Evolutionary conservation across 1,140 invertebrate species (phyloP), one percentile per base, ranked within the genome.

Genomic region (Lordiphosa clarofinis): DNA sequence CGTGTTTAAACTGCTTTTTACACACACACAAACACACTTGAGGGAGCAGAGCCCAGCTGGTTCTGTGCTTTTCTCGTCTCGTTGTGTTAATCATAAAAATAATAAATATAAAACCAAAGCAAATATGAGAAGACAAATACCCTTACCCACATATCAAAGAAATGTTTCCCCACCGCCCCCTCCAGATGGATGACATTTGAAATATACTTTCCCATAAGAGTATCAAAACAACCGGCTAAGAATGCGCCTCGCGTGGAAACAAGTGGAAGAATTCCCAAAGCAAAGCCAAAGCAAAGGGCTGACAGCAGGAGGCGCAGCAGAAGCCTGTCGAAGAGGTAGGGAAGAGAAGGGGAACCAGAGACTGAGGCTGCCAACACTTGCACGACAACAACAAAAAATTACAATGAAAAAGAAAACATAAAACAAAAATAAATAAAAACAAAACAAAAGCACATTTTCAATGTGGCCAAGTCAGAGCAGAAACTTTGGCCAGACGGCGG

Each of bases 1-100:
- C 75, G 72, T 81, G 76, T 81, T 75, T 75, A 82, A 81, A 81
- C 75, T 74, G 75, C 76, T 79, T 79, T 81, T 81, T 70, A 73
- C 68, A 79, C 56, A 70, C 35, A 60, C 19, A 31, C 56, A 36
- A 3, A 43, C 44, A 47, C 44, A 47, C 5, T 12, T 31, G 43
- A 46, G 62, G 39, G 62, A 39, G 37, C 11, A 49, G 56, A 36
- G n/a, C 55, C 47, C 66, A 63, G 50, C 72, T 62, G 54, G 38
- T 35, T 47, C 24, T 19, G 24, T 39, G 10, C 13, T 33, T 33
- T 55, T 63, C 40, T 42, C 54, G 6, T 28, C 42, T 44, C 42
- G 43, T 44, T 53, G 48, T 54, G 54, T 53, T 57, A 60, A 39
- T 63, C 37, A 60, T 66, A 62, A 69, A 61, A 71, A 39, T 39